Percentiles rank a stretch among this genome's conserved stretches.
These are phyloP conservation scores for Trissoscelio sp. DNA, from an alignment of 2,888 invertebrate species.

Conservation along the genomic window DNA sequence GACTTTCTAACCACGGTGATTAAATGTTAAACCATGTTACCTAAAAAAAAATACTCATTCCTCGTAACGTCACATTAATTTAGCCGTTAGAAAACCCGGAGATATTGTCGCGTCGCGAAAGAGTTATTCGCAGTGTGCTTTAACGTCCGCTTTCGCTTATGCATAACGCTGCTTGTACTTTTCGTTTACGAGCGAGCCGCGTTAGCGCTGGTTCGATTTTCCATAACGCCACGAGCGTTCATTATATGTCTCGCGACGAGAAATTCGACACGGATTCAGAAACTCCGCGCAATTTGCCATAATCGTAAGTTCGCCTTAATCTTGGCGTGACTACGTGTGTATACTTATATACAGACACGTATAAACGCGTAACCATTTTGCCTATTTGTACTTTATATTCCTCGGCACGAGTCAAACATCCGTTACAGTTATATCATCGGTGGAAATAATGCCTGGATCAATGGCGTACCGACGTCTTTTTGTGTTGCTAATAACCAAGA, in stretches of 20 bases:
- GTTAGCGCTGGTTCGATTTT: slow-evolving; percentile 53
- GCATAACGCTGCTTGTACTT: slow-evolving; percentile 36
- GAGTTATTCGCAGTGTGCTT: slow-evolving; percentile 33
- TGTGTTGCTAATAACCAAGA: slow-evolving; percentile 29
- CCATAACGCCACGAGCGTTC: slow-evolving; percentile 56
- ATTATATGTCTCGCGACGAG: slow-evolving; percentile 45
- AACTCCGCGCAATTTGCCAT: slow-evolving; percentile 54
- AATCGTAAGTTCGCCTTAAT: slow-evolving; percentile 50
- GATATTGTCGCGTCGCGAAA: slow-evolving; percentile 31
- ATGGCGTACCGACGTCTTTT: slow-evolving; percentile 18
- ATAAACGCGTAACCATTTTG: slow-evolving; percentile 21
- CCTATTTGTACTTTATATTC: slow-evolving; percentile 58
- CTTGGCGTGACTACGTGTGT: slow-evolving; percentile 3
- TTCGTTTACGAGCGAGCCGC: slow-evolving; percentile 48
- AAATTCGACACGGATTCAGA: slow-evolving; percentile 56
- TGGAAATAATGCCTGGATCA: slow-evolving; percentile 32
- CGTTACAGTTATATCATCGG: slow-evolving; percentile 55
- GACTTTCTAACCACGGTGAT: slow-evolving; percentile 57
- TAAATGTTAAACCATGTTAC: slow-evolving; percentile 32
- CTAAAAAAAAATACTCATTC: slow-evolving; percentile 34
- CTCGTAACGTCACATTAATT: slow-evolving; percentile 55
- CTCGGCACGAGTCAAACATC: slow-evolving; percentile 54
- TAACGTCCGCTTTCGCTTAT: slow-evolving; percentile 45
- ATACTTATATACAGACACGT: background rate
- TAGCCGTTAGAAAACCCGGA: slow-evolving; percentile 41